Evolutionary conservation across 2,888 invertebrate genomes (phyloP).

Genomic region (Arctia plantaginis): DNA sequence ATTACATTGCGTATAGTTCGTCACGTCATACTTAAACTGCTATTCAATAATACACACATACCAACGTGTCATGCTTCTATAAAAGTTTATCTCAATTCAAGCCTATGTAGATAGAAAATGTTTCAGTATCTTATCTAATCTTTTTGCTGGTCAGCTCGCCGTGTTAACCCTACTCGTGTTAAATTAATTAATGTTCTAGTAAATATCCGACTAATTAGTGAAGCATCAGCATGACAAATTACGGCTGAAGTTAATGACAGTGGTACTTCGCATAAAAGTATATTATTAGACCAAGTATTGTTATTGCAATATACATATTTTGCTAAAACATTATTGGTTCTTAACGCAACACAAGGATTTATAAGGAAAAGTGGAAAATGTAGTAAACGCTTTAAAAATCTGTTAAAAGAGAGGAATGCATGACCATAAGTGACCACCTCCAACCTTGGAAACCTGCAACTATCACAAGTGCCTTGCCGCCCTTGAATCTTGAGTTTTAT

Average conservation of each 20-base stretch:
- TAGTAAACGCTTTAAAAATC: not conserved
- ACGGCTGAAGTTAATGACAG: not conserved
- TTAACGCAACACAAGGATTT: not conserved
- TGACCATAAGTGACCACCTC: not conserved
- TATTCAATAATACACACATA: slow-evolving; percentile 11
- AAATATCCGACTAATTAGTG: not conserved
- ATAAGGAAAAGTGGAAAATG: not conserved
- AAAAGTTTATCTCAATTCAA: slow-evolving; percentile 1
- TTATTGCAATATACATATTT: not conserved
- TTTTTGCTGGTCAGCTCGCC: not conserved
- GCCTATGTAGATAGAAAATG: not conserved
- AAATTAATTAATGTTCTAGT: not conserved
- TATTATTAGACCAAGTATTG: not conserved
- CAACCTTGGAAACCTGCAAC: too few species aligned
- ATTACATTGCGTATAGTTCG: slow-evolving; percentile 36
- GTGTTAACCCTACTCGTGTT: not conserved
- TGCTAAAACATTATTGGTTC: not conserved
- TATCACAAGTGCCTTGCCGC: too few species aligned
- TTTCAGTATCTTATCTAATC: not conserved
- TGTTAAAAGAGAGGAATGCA: not conserved
- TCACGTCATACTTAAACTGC: slow-evolving; percentile 20
- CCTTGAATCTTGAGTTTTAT: not conserved
- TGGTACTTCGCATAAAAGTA: not conserved
- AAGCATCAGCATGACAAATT: not conserved
- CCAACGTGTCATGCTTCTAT: not conserved